Evolutionary conservation across 2,888 invertebrate genomes (phyloP).

Genomic region (Crepidodera aurea): DNA sequence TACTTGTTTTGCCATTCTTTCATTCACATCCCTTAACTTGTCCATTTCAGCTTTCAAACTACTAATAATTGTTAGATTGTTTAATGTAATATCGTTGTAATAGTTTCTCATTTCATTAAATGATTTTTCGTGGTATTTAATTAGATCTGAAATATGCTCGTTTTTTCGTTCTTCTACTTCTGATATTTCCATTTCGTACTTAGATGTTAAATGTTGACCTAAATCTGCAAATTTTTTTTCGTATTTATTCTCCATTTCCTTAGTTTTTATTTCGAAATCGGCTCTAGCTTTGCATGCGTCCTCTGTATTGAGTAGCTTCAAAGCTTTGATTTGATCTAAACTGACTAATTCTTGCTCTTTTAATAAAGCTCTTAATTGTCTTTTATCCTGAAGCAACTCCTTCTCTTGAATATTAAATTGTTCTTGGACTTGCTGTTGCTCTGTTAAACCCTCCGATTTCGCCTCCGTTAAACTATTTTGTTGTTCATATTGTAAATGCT

Average conservation of each 20-base stretch:
- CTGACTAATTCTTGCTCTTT: conserved; percentile 76
- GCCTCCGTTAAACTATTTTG: conserved; percentile 84
- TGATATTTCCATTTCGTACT: conserved; percentile 80
- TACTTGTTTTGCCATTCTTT: conserved; percentile 75
- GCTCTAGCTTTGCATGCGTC: conserved; percentile 67
- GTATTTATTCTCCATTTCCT: conserved; percentile 74
- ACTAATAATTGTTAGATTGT: conserved; percentile 90
- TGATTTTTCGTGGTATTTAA: conserved; percentile 82
- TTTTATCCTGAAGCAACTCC: conserved; percentile 78
- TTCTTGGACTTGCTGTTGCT: conserved; percentile 84
- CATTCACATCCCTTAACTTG: conserved; percentile 77
- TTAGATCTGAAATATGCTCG: conserved; percentile 81
- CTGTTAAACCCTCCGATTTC: conserved; percentile 83
- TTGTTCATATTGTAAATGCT: conserved; percentile 91
- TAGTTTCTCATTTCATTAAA: conserved; percentile 92
- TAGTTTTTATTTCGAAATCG: conserved; percentile 72
- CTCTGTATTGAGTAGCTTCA: conserved; percentile 68
- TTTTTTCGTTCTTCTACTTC: conserved; percentile 94
- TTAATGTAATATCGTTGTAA: conserved; percentile 93
- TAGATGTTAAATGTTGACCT: conserved; percentile 75
- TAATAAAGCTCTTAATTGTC: conserved; percentile 70
- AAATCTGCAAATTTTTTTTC: conserved; percentile 78
- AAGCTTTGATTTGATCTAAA: conserved; percentile 75
- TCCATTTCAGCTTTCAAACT: conserved; percentile 83
- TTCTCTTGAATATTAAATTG: conserved; percentile 82